Conservation (phyloP, 1,140 invertebrate genomes). For the Helicoverpa zea region DNA sequence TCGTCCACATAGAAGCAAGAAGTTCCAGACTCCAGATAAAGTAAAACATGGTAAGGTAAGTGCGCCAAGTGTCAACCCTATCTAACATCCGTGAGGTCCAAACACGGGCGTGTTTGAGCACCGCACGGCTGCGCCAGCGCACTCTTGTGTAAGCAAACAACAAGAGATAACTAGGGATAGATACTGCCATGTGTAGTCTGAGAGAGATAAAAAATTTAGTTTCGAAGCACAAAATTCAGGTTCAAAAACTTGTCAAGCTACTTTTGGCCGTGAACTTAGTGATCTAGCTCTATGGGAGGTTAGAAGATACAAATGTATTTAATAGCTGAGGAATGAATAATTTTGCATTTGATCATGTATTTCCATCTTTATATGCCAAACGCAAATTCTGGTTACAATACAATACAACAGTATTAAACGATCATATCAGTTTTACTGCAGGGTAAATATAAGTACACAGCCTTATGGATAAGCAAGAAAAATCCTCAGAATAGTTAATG, state of each 20-base stretch:
- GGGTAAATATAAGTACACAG: no score
- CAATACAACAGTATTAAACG: no score
- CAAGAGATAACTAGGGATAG: conserved; percentile 46
- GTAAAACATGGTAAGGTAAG: conserved; percentile 4
- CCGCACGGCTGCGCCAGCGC: conserved; percentile 36
- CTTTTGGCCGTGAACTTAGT: not conserved
- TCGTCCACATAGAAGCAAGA: not conserved
- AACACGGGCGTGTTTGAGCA: conserved; percentile 49
- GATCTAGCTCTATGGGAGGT: no score
- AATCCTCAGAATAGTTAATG: no score
- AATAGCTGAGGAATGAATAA: no score
- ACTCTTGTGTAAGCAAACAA: conserved; percentile 52
- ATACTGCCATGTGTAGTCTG: conserved; percentile 10
- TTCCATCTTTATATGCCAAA: no score
- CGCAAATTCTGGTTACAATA: no score
- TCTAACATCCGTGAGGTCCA: conserved; percentile 49
- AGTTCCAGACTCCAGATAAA: not conserved
- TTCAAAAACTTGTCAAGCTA: not conserved
- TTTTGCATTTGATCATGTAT: no score
- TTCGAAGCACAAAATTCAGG: no score
- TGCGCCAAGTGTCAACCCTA: conserved; percentile 32
- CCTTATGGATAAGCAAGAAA: no score
- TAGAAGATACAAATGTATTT: no score
- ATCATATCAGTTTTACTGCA: no score
- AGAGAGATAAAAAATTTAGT: not conserved